phyloP scores from a whole-genome alignment of 64 coral and sea anemone genomes.

The Acropora yongei region DNA sequence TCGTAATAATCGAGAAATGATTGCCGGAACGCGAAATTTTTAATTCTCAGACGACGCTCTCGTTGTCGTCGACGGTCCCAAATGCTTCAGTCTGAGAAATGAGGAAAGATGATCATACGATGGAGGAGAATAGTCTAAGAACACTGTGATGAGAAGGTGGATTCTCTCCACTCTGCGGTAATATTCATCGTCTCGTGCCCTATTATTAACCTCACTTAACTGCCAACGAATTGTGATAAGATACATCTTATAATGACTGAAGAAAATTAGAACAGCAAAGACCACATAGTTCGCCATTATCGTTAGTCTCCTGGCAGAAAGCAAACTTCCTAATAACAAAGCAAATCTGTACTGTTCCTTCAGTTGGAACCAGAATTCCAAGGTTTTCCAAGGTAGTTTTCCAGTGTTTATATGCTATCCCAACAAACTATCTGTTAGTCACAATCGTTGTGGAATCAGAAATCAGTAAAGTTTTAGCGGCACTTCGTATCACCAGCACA shows the following conservation, averaged over 20 bases:
- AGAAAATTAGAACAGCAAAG: too few relatives aligned
- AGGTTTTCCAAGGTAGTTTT: background rate
- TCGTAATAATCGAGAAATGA: too few relatives aligned
- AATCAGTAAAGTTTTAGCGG: background rate
- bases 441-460: background rate
- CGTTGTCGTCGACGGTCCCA: too few relatives aligned
- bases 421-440: background rate
- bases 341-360: background rate
- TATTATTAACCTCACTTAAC: too few relatives aligned
- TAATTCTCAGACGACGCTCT: too few relatives aligned
- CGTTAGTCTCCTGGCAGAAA: background rate
- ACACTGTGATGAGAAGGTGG: background rate
- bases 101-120: background rate
- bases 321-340: background rate
- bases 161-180: background rate
- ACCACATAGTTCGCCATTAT: background rate
- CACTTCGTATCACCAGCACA: background rate
- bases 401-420: background rate
- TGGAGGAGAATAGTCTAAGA: background rate
- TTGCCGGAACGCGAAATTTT: too few relatives aligned
- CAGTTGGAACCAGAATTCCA: background rate
- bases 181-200: background rate
- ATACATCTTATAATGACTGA: too few relatives aligned
- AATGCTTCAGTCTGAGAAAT: background rate
- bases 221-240: too few relatives aligned